These are phyloP conservation scores for Amphilophus citrinellus DNA, from an alignment of 2,113 vertebrate species.

Conservation along the genomic window DNA sequence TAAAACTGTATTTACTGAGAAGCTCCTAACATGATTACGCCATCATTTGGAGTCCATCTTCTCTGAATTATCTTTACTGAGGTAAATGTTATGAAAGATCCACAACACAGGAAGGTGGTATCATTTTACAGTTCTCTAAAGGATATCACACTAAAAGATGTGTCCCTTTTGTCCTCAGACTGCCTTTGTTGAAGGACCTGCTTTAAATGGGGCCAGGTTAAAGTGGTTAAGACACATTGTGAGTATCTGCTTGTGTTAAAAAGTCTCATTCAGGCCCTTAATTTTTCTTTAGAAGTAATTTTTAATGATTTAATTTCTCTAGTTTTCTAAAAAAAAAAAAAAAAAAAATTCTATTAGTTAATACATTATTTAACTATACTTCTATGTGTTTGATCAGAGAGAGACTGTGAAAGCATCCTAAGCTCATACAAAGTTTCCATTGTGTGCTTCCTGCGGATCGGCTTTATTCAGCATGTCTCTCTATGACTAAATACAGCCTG, in stretches of 20 bases:
- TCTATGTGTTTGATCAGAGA: background rate
- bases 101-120: slow-evolving; percentile 4
- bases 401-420: slow-evolving; percentile 4
- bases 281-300: background rate
- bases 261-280: background rate
- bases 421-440: slow-evolving; percentile 13
- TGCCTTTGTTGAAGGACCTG: slow-evolving; percentile 43
- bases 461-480: slow-evolving; percentile 9
- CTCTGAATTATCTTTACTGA: background rate
- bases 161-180: slow-evolving; percentile 49
- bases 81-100: background rate
- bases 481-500: slow-evolving; percentile 21
- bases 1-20: slow-evolving; percentile 37
- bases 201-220: slow-evolving; percentile 58
- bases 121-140: slow-evolving; percentile 39
- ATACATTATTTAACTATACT: background rate
- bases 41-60: background rate
- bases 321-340: too few relatives aligned
- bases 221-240: slow-evolving; percentile 44
- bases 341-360: background rate
- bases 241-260: slow-evolving; percentile 42
- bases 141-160: slow-evolving; percentile 39
- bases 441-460: slow-evolving; percentile 39
- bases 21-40: slow-evolving; percentile 30
- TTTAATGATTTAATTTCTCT: background rate